phyloP scores from a whole-genome alignment of 2,113 vertebrate species.

The Pyrgilauda ruficollis region DNA sequence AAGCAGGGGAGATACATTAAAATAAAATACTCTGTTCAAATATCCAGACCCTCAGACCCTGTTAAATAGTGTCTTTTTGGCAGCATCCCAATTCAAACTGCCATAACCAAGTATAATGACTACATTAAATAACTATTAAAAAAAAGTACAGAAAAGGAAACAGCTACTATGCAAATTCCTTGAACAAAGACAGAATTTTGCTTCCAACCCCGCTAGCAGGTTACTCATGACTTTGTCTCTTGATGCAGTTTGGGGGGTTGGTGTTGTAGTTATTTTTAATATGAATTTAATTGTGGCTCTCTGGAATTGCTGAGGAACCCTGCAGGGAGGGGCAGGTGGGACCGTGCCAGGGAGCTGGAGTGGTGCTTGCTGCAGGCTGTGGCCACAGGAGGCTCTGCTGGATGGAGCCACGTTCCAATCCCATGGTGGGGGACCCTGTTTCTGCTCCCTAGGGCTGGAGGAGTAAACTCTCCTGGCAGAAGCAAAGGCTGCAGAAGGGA shows the following conservation, averaged over 20 bases:
- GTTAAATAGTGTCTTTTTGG: conserved; percentile 3
- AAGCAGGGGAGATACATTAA: background rate
- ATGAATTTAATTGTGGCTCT: background rate
- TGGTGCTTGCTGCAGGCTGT: background rate
- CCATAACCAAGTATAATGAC: background rate
- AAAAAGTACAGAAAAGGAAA: background rate
- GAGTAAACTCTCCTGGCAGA: background rate
- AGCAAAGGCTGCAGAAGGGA: background rate
- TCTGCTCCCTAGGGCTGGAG: background rate
- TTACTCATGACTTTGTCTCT: background rate
- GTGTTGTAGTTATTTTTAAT: background rate
- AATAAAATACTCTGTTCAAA: conserved; percentile 5
- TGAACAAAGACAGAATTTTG: background rate
- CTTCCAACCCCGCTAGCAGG: background rate
- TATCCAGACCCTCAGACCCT: background rate
- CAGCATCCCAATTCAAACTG: background rate
- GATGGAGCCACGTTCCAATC: background rate
- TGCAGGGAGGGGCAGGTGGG: background rate
- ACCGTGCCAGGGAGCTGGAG: background rate
- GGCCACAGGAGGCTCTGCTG: background rate
- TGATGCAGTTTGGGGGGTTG: background rate
- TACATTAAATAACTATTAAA: background rate
- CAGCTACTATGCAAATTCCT: background rate
- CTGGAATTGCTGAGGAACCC: background rate
- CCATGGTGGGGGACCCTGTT: background rate